Base-by-base conservation (phyloP, 2,888 invertebrate genomes). In the Pomacea canaliculata region DNA sequence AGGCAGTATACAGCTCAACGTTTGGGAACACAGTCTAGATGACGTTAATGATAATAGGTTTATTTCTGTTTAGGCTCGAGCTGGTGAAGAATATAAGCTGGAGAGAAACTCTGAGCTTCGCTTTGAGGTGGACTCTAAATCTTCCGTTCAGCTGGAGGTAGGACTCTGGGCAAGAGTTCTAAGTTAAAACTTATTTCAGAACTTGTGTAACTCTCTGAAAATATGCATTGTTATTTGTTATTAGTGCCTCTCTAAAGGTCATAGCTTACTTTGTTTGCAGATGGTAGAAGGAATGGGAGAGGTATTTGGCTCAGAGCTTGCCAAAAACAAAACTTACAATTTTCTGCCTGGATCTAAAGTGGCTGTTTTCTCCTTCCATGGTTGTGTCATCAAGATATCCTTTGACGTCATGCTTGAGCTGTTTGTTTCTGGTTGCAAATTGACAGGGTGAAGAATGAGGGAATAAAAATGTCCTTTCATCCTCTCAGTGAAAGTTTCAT, bases 341-440 rank as follows among this genome's bases (percentile, higher is more conserved):
- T 98, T 98, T 90, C 93, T 93, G 13, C 93, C 95, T 7, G 97
- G 97, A 0, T 95, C 97, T 3, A 98, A 99, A 92, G 95, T 97
- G 13, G 98, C 98, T 0, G 95, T 99, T 27, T 99, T 95, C 89
- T 97, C 98, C 2, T 99, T 96, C 95, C 97, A 98, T 88, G 97
- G 97, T 1, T 98, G 98, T 88, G 94, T 94, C 0, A 91, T 99
- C 0, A 96, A 96, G 81, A 89, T 91, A 88, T 89, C 88, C 88
- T 89, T 59, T 27, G 18, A 9, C 37, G 1, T 27, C 13, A 65
- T 46, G 18, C 46, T 19, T 5, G 37, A 37, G 37, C 5, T 37
- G 37, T 19, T 49, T 13, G 65, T 19, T 73, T 37, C 60, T 23
- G 5, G 3, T 71, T 37, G 2, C 1, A 67, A 67, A 67, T n/a